Conservation (phyloP, 2,888 invertebrate genomes). For the Phragmatobia fuliginosa region DNA sequence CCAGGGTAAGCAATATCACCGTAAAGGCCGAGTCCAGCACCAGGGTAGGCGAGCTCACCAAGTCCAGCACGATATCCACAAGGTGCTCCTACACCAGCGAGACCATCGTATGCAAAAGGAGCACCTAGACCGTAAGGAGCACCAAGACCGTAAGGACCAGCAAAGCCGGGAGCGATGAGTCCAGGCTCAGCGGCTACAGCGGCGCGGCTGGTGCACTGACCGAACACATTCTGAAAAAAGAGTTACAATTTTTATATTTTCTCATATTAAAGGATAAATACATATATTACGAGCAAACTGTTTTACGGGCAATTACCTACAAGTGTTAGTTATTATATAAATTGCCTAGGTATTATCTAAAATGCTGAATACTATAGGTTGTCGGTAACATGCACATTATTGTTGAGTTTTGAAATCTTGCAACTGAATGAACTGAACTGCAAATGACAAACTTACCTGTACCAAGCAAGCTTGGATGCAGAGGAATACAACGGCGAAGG, state of each 20-base stretch:
- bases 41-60: slow-evolving; percentile 12
- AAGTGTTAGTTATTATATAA: no score
- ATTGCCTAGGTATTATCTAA: no score
- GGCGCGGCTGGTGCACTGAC: slow-evolving; percentile 22
- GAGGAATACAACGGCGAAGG: slow-evolving; percentile 53
- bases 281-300: no score
- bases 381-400: no score
- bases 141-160: not conserved
- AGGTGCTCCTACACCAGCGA: slow-evolving; percentile 5
- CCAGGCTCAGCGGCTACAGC: slow-evolving; percentile 49
- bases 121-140: slow-evolving; percentile 8
- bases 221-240: not conserved
- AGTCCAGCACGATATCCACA: slow-evolving; percentile 33
- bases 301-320: no score
- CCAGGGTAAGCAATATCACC: slow-evolving; percentile 12
- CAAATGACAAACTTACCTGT: slow-evolving; percentile 43
- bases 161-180: not conserved
- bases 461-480: slow-evolving; percentile 59
- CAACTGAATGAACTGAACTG: no score
- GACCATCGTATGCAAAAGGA: slow-evolving; percentile 5
- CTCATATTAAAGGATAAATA: no score
- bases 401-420: no score
- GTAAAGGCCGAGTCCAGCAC: not conserved
- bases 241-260: no score
- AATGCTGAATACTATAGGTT: no score